phyloP scores from a whole-genome alignment of 2,797 vertebrate species.

The Phalloptychus januarius region DNA sequence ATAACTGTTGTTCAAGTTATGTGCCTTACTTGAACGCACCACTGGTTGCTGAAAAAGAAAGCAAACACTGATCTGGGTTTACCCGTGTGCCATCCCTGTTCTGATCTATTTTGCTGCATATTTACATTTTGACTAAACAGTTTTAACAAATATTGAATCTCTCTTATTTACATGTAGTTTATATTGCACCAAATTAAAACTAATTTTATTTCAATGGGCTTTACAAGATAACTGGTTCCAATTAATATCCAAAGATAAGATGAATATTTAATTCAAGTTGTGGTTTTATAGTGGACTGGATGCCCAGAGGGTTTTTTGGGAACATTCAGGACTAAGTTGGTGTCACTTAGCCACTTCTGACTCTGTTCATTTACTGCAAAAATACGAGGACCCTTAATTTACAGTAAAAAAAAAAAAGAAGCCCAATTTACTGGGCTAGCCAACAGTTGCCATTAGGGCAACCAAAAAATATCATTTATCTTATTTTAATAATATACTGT shows the following conservation, averaged over 20 bases:
- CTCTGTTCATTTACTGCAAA: not conserved
- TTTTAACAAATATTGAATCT: not conserved
- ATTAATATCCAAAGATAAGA: not conserved
- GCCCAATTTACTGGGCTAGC: too few species aligned
- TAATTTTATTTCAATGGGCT: not conserved
- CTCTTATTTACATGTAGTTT: not conserved
- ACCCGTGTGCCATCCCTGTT: too few species aligned
- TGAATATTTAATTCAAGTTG: not conserved
- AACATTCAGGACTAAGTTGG: not conserved
- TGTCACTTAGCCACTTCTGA: too few species aligned
- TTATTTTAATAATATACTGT: not conserved
- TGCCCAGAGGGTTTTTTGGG: not conserved
- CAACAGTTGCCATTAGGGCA: not conserved
- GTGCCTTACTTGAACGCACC: too few species aligned
- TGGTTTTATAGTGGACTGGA: not conserved
- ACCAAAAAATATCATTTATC: not conserved
- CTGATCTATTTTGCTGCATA: not conserved
- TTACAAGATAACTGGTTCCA: not conserved
- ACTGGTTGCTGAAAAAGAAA: too few species aligned
- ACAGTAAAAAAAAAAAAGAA: not conserved
- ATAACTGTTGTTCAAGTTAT: too few species aligned
- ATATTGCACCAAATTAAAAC: not conserved
- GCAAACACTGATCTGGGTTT: too few species aligned
- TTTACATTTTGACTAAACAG: not conserved
- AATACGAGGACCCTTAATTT: not conserved